phyloP scores from a whole-genome alignment of 92 coral and sea anemone species.

The Blastomussa wellsi region DNA sequence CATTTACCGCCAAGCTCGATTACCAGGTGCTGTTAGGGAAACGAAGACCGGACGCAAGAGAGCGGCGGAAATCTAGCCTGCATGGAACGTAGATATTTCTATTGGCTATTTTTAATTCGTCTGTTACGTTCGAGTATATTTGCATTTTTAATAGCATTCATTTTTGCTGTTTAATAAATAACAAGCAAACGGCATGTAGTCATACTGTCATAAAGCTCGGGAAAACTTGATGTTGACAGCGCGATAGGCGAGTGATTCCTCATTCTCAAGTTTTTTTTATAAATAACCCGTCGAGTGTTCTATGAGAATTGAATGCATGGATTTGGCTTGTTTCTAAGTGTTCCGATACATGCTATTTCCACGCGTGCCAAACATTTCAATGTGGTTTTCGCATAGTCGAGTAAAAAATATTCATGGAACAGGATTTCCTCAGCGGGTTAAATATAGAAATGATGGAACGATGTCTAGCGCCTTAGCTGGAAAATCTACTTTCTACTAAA shows the following conservation, averaged over 20 bases:
- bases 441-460: background rate
- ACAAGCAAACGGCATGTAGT: background rate
- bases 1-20: too few relatives aligned
- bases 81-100: too few relatives aligned
- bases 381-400: background rate
- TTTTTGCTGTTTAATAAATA: background rate
- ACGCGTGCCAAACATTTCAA: background rate
- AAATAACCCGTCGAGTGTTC: background rate
- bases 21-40: too few relatives aligned
- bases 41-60: too few relatives aligned
- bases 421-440: background rate
- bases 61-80: too few relatives aligned
- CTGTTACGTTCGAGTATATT: too few relatives aligned
- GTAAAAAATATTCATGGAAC: background rate
- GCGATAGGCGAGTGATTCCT: background rate
- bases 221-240: background rate
- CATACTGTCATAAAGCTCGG: background rate
- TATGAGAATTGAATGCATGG: background rate
- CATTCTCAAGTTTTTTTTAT: background rate
- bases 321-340: background rate
- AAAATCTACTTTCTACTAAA: background rate
- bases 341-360: background rate
- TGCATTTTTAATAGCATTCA: background rate
- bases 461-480: background rate
- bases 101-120: too few relatives aligned